Percentiles rank a stretch among this genome's conserved stretches.
These are phyloP conservation scores for Drosophila siamana DNA, from an alignment of 2,888 invertebrate species.

Conservation along the genomic window DNA sequence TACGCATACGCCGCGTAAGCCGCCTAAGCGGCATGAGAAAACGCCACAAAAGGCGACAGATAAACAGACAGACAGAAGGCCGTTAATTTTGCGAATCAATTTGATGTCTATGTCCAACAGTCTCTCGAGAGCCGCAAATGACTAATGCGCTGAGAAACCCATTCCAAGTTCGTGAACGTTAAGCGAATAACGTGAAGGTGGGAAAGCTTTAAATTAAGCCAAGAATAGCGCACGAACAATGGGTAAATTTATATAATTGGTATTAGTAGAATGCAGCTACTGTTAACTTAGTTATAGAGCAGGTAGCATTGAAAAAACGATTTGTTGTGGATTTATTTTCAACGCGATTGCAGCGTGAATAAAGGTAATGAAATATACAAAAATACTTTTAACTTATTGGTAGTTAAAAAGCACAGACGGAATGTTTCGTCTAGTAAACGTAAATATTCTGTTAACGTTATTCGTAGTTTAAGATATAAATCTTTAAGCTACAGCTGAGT, in stretches of 20 bases:
- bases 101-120: slow-evolving; percentile 21
- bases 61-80: slow-evolving; percentile 55
- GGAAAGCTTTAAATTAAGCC: slow-evolving; percentile 1
- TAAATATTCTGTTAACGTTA: neutral
- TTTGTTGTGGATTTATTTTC: neutral
- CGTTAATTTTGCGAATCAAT: slow-evolving; percentile 61
- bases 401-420: too few species aligned
- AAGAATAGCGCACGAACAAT: slow-evolving; percentile 2
- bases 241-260: slow-evolving; percentile 1
- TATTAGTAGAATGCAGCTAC: neutral
- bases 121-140: slow-evolving; percentile 27
- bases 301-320: neutral
- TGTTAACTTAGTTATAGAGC: neutral
- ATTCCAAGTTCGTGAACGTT: slow-evolving; percentile 14
- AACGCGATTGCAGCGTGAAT: neutral
- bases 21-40: slow-evolving; percentile 47
- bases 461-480: too few species aligned
- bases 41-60: slow-evolving; percentile 31
- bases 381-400: neutral
- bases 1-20: slow-evolving; percentile 58
- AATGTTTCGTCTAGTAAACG: too few species aligned
- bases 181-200: slow-evolving; percentile 9
- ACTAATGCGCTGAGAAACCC: slow-evolving; percentile 45
- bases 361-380: neutral
- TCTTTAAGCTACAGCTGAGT: too few species aligned